Evolutionary conservation across 2,888 invertebrate species (phyloP), one percentile per base, ranked within the genome.

Genomic region (Mamestra brassicae): DNA sequence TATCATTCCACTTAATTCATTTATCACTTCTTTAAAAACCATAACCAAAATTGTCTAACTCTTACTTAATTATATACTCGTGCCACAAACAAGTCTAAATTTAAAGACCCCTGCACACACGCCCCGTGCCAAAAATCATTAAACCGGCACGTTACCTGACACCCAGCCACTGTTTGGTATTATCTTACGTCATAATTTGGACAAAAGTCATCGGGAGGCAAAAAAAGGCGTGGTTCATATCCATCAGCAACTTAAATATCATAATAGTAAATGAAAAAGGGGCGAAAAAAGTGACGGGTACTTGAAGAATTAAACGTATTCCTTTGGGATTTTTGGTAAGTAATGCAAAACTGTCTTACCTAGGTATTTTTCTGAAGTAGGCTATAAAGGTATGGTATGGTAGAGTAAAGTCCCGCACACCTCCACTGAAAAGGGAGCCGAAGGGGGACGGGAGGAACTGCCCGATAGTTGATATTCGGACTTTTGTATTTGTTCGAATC

Each of bases 161-260:
- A 88, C 88, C 75, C 83, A 89, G 91, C 93, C 90, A 90, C 90
- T 92, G 93, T 91, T 91, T 84, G 83, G 92, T 92, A 84, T 94
- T 88, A 89, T 73, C 85, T 95, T 93, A 92, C 94, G 87, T 91
- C 91, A 91, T 94, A 92, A 95, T 93, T 93, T 90, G 89, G 83
- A 81, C 26, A 88, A 87, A 89, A 90, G 67, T 50, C 55, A 85
- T 88, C 86, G 78, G 77, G 83, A 89, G 85, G 85, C 72, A 72
- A 86, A 83, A 82, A 80, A 84, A 85, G 90, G 91, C 89, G 90
- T 87, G 84, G 81, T 81, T 76, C 72, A 69, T 81, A 79, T 80
- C 76, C 75, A 84, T 81, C 76, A 77, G 63, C 65, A 57, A 76
- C 71, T 72, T 82, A 72, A 63, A 81, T 74, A 74, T 71, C 38